Evolutionary conservation across 92 coral and sea anemone species (phyloP).

Genomic region (Scolanthus callimorphus): DNA sequence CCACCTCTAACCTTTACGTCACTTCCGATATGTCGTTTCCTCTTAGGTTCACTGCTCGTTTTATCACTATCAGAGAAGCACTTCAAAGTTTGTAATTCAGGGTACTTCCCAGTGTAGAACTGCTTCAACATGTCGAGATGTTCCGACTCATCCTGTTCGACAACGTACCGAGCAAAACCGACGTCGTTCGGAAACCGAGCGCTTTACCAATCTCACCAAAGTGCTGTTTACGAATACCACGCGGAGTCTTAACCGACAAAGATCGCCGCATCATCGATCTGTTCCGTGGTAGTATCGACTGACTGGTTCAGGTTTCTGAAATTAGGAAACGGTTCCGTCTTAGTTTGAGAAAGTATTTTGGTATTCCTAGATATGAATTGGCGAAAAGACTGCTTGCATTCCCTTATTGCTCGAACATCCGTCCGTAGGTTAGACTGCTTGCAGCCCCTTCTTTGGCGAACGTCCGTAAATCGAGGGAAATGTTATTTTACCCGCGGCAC

Average conservation of each 20-base stretch:
- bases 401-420: too few species aligned
- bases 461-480: too few species aligned
- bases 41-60: not conserved
- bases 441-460: too few species aligned
- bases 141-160: constrained; percentile 22
- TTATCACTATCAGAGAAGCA: not conserved
- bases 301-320: too few species aligned
- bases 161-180: constrained; percentile 57
- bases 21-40: not conserved
- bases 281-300: constrained; percentile 24
- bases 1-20: not conserved
- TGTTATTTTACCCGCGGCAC: too few species aligned
- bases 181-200: constrained; percentile 63
- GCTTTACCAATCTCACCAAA: constrained; percentile 52
- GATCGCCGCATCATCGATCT: constrained; percentile 43
- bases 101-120: constrained; percentile 48
- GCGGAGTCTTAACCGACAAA: constrained; percentile 69
- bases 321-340: too few species aligned
- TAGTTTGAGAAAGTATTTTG: too few species aligned
- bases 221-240: constrained; percentile 70
- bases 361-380: too few species aligned
- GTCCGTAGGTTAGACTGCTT: too few species aligned
- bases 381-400: too few species aligned
- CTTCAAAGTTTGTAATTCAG: constrained; percentile 18
- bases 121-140: constrained; percentile 41